Percentiles rank a stretch among this genome's conserved stretches.
Evolutionary conservation across 2,888 invertebrate species (phyloP).

Genomic region (Rutpela maculata): DNA sequence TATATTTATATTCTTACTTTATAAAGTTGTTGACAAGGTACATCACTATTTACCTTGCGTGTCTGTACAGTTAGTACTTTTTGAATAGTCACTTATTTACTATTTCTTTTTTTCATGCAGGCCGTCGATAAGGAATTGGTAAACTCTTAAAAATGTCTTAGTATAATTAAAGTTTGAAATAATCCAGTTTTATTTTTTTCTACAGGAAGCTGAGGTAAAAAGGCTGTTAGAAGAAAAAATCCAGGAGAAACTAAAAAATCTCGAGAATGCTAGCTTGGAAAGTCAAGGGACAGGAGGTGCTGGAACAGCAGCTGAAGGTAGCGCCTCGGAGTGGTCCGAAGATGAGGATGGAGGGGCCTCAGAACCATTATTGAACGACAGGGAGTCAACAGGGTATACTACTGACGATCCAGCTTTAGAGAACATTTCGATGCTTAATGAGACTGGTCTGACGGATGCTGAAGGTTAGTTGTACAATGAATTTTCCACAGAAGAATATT

Average conservation of each 20-base stretch:
- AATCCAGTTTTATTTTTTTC: constrained; percentile 22
- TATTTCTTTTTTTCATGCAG: constrained; percentile 63
- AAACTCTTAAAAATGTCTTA: constrained; percentile 52
- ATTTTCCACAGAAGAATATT: too few relatives aligned
- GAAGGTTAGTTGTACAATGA: constrained; percentile 76
- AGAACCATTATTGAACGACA: constrained; percentile 76
- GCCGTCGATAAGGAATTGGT: constrained; percentile 71
- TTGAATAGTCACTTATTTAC: not conserved
- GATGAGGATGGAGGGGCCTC: constrained; percentile 81
- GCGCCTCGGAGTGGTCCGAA: constrained; percentile 90
- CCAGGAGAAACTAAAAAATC: constrained; percentile 70
- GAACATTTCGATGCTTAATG: constrained; percentile 90
- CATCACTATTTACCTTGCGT: too few relatives aligned
- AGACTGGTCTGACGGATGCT: constrained; percentile 90
- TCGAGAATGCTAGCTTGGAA: constrained; percentile 61
- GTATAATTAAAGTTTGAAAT: not conserved
- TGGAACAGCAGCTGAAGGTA: constrained; percentile 76
- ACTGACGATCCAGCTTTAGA: constrained; percentile 91
- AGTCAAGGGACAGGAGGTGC: constrained; percentile 63
- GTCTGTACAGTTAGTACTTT: not conserved
- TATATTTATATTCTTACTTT: too few relatives aligned
- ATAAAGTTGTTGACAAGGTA: too few relatives aligned
- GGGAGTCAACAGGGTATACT: constrained; percentile 87
- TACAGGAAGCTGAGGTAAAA: constrained; percentile 75
- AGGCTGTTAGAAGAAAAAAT: constrained; percentile 74